Conservation (phyloP, 2,113 vertebrate species). For the Garra rufa region DNA sequence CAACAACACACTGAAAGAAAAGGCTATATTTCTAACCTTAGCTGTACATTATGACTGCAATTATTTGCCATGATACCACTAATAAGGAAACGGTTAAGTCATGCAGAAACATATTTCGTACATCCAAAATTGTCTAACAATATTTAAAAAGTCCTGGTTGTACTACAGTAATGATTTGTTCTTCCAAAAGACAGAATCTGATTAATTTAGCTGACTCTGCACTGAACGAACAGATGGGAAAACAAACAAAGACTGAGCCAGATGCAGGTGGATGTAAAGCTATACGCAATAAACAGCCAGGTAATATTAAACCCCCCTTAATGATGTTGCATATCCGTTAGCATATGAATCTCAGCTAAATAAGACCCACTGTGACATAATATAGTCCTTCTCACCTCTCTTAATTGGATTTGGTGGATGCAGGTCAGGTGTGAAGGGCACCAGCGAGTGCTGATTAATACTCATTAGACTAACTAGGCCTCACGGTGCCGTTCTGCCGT, state of each 20-base stretch:
- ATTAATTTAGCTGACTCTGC: background rate
- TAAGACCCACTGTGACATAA: conserved; percentile 55
- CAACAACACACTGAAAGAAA: conserved; percentile 38
- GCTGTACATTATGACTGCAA: conserved; percentile 18
- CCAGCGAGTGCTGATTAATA: conserved; percentile 84
- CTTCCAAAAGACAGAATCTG: conserved; percentile 4
- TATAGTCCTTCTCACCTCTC: conserved; percentile 58
- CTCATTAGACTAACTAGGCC: conserved; percentile 83
- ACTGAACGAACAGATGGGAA: conserved; percentile 8
- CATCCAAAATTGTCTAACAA: background rate
- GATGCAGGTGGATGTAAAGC: background rate
- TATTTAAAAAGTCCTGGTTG: background rate
- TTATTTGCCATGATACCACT: conserved; percentile 19
- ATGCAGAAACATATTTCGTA: conserved; percentile 41
- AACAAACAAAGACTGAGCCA: background rate
- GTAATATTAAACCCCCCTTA: background rate
- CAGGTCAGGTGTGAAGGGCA: conserved; percentile 71
- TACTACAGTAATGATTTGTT: background rate
- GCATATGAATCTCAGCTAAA: conserved; percentile 13
- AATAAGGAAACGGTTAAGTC: conserved; percentile 21
- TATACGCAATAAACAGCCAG: background rate
- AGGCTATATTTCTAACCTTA: conserved; percentile 7
- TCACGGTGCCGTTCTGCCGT: conserved; percentile 84
- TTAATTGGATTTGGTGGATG: conserved; percentile 72
- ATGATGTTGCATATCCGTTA: background rate